These are phyloP conservation scores for Allolobophora icterica DNA, from an alignment of 2,888 invertebrate genomes.

Conservation along the genomic window DNA sequence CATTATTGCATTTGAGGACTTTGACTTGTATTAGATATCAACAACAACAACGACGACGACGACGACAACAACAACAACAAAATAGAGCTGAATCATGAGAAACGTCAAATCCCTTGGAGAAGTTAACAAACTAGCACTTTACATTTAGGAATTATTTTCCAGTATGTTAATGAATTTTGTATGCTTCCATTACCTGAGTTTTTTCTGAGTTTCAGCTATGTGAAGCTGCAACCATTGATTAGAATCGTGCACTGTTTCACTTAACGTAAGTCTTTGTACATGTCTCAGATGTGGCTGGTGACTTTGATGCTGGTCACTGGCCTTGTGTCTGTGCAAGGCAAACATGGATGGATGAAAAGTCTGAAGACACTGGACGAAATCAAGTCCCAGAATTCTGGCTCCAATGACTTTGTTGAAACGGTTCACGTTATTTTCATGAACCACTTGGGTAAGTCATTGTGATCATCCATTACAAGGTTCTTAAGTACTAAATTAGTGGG, in stretches of 20 bases:
- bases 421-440: slow-evolving; percentile 61
- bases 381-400: not conserved
- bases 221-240: too few relatives aligned
- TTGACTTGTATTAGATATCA: too few relatives aligned
- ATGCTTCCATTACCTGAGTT: too few relatives aligned
- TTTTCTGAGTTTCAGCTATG: too few relatives aligned
- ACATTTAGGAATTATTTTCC: too few relatives aligned
- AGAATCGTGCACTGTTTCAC: not conserved
- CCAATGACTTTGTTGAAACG: slow-evolving; percentile 47
- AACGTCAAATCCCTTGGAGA: too few relatives aligned
- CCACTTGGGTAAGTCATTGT: slow-evolving; percentile 55
- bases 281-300: slow-evolving; percentile 21
- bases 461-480: not conserved
- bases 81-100: too few relatives aligned
- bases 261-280: not conserved
- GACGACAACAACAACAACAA: too few relatives aligned
- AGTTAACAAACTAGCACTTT: too few relatives aligned
- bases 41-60: too few relatives aligned
- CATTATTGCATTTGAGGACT: too few relatives aligned
- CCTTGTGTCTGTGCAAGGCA: slow-evolving; percentile 6
- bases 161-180: too few relatives aligned
- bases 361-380: not conserved
- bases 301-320: not conserved
- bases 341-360: slow-evolving; percentile 18
- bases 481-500: not conserved